Base-by-base conservation (phyloP, 2,888 invertebrate genomes). In the Junonia oenone region DNA sequence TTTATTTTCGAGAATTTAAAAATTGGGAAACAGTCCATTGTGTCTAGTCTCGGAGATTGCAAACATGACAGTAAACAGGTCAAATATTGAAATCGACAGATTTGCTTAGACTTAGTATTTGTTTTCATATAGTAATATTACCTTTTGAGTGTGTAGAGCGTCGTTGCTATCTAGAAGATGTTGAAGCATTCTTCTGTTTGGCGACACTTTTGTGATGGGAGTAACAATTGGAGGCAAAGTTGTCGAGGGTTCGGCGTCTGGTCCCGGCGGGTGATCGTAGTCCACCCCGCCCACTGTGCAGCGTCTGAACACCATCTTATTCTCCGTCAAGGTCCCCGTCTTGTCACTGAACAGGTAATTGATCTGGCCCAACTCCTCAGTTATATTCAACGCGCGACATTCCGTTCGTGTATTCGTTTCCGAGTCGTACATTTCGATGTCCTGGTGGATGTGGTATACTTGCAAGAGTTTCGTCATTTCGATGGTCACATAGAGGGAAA, bases 271-370 rank as follows among this genome's bases (percentile, higher is more conserved):
- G 77, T 97, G 97, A 72, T 95, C 94, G 76, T 97, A 99, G 83
- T 99, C 98, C 37, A 94, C 92, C 0, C 98, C 98, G 19, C 94
- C 95, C 22, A 99, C 94, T 2, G 96, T 94, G 75, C 98, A 99
- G 47, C 96, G 92, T 55, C 97, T 93, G 83, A 99, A 99, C 72
- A 98, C 93, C 99, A 99, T 99, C 82, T 97, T 95, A 81, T 99
- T 99, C 84, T 99, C 98, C 0, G 99, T 99, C 55, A 99, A 88
- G 1, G 99, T 99, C 5, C 99, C 99, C 0, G 99, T 99, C 88
- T 99, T 99, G 81, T 99, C 99, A 8, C 97, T 97, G 86, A 99
- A 99, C 63, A 99, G 93, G 74, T 99, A 98, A 62, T 78, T 79
- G 65, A 94, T 93, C 90, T 99, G 99, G 1, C 99, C 99, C 67